These are phyloP conservation scores for Camponotus pennsylvanicus DNA, from an alignment of 1,140 invertebrate genomes.

Conservation along the genomic window DNA sequence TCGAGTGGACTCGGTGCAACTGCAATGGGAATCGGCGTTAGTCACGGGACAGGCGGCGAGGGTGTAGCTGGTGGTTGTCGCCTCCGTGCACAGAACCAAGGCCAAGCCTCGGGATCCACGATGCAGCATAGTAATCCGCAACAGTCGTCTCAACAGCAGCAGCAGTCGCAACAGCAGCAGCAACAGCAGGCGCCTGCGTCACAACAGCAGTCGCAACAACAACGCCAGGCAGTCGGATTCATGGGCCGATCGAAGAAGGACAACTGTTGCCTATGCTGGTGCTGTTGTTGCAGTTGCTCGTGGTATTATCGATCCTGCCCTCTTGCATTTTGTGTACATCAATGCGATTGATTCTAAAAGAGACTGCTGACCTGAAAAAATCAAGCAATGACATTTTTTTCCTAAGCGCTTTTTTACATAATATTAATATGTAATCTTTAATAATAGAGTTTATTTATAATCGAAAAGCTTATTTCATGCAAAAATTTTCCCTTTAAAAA, in stretches of 20 bases:
- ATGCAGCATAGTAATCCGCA: slow-evolving; percentile 79
- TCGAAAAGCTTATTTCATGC: neutral
- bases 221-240: slow-evolving; percentile 78
- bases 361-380: neutral
- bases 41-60: slow-evolving; percentile 81
- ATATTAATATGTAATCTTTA: neutral
- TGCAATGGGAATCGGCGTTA: slow-evolving; percentile 85
- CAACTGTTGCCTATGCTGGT: slow-evolving; percentile 90
- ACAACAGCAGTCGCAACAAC: slow-evolving; percentile 70
- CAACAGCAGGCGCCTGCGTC: slow-evolving; percentile 69
- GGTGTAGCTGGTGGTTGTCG: slow-evolving; percentile 81
- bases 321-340: slow-evolving; percentile 58
- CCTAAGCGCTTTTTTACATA: neutral
- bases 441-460: neutral
- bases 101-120: slow-evolving; percentile 77
- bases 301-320: slow-evolving; percentile 87
- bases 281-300: slow-evolving; percentile 91
- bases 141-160: slow-evolving; percentile 75
- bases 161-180: slow-evolving; percentile 70
- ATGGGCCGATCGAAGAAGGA: slow-evolving; percentile 85
- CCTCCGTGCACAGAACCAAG: slow-evolving; percentile 82
- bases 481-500: neutral
- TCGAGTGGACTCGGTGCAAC: slow-evolving; percentile 85
- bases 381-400: neutral
- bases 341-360: slow-evolving; percentile 26